Evolutionary conservation across 2,888 invertebrate genomes (phyloP).

Genomic region (Aporophyla lueneburgensis): DNA sequence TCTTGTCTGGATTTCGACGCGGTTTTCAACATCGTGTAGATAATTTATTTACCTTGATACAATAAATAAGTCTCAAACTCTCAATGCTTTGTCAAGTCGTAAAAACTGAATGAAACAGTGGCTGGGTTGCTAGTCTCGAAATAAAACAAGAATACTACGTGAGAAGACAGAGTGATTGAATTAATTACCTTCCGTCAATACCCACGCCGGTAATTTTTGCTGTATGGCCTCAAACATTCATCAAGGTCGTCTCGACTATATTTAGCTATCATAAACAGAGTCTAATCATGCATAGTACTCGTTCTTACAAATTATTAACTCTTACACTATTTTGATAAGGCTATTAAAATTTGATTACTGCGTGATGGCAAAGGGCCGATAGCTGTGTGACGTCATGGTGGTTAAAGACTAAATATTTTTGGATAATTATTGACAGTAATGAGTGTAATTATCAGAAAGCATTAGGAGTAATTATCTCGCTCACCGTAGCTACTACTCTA

Average conservation of each 20-base stretch:
- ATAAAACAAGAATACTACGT: slow-evolving; percentile 15
- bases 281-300: slow-evolving; percentile 39
- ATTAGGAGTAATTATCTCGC: slow-evolving; percentile 30
- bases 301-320: slow-evolving; percentile 29
- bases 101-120: neutral
- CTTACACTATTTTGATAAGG: neutral
- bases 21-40: neutral
- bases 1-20: neutral
- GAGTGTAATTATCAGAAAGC: slow-evolving; percentile 31
- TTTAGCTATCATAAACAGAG: slow-evolving; percentile 51
- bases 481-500: slow-evolving; percentile 13
- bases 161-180: slow-evolving; percentile 39
- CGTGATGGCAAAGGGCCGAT: slow-evolving; percentile 10
- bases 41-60: neutral
- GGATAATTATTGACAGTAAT: slow-evolving; percentile 31
- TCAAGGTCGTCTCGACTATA: slow-evolving; percentile 66
- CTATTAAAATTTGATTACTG: slow-evolving; percentile 11
- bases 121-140: neutral
- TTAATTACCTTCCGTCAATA: slow-evolving; percentile 46
- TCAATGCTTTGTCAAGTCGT: neutral
- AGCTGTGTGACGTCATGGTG: slow-evolving; percentile 13
- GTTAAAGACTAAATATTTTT: slow-evolving; percentile 11
- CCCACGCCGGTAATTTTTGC: slow-evolving; percentile 58
- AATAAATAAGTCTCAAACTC: neutral
- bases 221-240: slow-evolving; percentile 50